phyloP scores from a whole-genome alignment of 1,140 invertebrate species.

The Stegodyphus mimosarum region DNA sequence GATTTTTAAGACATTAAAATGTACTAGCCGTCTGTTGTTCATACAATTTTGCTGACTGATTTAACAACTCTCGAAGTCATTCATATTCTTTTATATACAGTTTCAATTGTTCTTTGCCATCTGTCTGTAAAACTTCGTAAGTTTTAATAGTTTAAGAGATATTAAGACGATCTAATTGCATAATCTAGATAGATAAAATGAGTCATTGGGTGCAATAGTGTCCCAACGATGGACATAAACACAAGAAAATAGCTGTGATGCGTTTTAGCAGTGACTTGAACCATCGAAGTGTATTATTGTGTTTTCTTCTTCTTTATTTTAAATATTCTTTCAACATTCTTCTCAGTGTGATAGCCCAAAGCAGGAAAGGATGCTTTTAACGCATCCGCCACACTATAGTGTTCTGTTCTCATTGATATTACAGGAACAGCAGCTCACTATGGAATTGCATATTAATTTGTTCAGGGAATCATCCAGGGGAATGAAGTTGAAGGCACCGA shows the following conservation, averaged over 20 bases:
- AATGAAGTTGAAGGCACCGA: slow-evolving; percentile 50
- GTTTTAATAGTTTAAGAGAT: slow-evolving; percentile 22
- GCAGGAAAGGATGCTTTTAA: slow-evolving; percentile 2
- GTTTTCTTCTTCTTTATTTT: neutral
- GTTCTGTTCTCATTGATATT: neutral
- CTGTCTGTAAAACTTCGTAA: slow-evolving; percentile 4
- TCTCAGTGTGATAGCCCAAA: neutral
- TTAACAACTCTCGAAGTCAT: neutral
- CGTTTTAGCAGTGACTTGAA: slow-evolving; percentile 9
- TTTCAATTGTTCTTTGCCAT: slow-evolving; percentile 4
- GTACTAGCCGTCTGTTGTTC: slow-evolving; percentile 2
- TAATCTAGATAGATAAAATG: slow-evolving; percentile 1
- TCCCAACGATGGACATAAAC: neutral
- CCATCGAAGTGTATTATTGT: neutral
- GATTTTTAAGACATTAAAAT: slow-evolving; percentile 53
- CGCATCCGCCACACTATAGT: no score
- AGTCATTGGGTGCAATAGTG: neutral
- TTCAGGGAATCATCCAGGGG: slow-evolving; percentile 21
- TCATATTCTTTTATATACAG: neutral
- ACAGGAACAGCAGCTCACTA: neutral
- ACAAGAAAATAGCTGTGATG: neutral
- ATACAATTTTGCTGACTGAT: neutral
- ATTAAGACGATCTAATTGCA: slow-evolving; percentile 23
- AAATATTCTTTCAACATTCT: neutral
- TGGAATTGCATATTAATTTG: slow-evolving; percentile 13